Evolutionary conservation across 2,113 vertebrate species (phyloP).

Genomic region (Prochilodus magdalenae): DNA sequence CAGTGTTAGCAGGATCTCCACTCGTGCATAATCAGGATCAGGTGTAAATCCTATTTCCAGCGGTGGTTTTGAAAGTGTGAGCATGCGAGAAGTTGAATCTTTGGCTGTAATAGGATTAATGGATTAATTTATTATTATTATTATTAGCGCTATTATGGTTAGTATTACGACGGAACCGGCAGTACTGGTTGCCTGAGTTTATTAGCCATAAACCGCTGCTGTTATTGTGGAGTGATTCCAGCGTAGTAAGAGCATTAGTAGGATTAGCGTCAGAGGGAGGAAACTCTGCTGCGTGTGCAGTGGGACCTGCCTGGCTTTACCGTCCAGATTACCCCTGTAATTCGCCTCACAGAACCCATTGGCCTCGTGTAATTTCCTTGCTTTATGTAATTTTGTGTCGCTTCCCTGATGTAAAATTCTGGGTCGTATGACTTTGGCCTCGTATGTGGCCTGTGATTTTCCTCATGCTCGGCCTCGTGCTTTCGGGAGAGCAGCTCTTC

Average conservation of each 20-base stretch:
- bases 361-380: not conserved
- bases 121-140: constrained; percentile 59
- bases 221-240: constrained; percentile 73
- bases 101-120: constrained; percentile 61
- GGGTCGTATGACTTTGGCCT: not conserved
- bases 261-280: constrained; percentile 75
- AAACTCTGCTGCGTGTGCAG: constrained; percentile 66
- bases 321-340: constrained; percentile 64
- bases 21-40: constrained; percentile 42
- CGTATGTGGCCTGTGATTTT: not conserved
- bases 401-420: not conserved
- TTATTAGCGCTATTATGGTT: not conserved
- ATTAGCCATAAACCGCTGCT: constrained; percentile 66
- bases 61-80: constrained; percentile 9
- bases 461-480: not conserved
- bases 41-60: constrained; percentile 36
- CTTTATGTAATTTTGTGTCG: not conserved
- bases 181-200: constrained; percentile 49
- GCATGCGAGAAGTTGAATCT: constrained; percentile 4
- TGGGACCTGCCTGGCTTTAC: constrained; percentile 73
- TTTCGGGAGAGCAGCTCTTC: not conserved
- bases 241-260: constrained; percentile 77
- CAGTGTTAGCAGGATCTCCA: constrained; percentile 24
- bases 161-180: constrained; percentile 67
- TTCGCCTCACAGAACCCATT: not conserved